Base-by-base conservation (phyloP, 1,140 invertebrate genomes). In the Diploscapter pachys region DNA sequence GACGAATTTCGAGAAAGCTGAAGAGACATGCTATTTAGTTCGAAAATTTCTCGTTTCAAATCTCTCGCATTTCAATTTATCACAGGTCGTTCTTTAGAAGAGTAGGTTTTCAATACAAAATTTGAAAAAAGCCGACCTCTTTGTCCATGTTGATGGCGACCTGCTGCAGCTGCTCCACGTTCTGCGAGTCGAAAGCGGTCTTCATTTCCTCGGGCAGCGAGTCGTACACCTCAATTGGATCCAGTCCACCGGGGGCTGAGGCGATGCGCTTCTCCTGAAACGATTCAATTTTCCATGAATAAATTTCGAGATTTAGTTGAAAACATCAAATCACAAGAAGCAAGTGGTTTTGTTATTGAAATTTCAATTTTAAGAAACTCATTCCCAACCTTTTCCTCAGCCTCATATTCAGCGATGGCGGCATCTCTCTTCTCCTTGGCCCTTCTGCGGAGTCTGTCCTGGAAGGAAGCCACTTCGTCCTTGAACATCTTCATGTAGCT, bases 221-320 rank as follows among this genome's bases (percentile, higher is more conserved):
- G 84, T 98, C 93, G 85, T 96, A 93, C 0, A 99, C 96, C 90
- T 99, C 96, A 62, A 93, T 89, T 3, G 96, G 96, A 88, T 99
- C 96, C 4, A 99, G 88, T 3, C 96, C 96, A 63, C 96, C 97
- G 2, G 97, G 97, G 3, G 82, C 76, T 11, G 70, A 68, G 0
- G 95, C 96, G 56, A 99, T 87, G 65, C 96, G 89, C 75, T 91
- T 91, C 84, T 93, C 9, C 57, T 59, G 57, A 59, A 59, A 59
- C 31, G 31, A 59, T 59, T 59, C 9, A 59, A 59, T 13, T 11
- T 9, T 59, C 9, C 9, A 59, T 13, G 57, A 59, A 31, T 31
- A 31, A 31, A 31, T 31, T 31, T 31, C 31, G 31, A 31, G 31
- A 31, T 31, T 31, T 31, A 31, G 31, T 31, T 1, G 31, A 31